Conservation (phyloP, 2,888 invertebrate species). For the Drosophila anomalata region DNA sequence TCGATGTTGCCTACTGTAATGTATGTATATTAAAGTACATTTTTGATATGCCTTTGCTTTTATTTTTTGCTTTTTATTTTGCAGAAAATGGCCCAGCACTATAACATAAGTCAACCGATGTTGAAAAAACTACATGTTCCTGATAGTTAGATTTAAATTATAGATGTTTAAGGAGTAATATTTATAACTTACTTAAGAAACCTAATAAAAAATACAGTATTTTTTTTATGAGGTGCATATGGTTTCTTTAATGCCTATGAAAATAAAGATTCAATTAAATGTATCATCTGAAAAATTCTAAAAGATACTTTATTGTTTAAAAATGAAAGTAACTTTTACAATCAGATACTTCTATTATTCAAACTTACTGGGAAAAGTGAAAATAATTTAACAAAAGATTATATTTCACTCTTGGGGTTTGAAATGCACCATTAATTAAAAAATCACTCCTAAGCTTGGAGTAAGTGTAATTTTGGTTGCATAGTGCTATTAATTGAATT, state of each 20-base stretch:
- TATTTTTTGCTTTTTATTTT: constrained; percentile 14
- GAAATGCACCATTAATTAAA: constrained; percentile 18
- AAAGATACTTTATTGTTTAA: no score
- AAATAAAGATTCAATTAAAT: no score
- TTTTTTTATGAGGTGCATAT: no score
- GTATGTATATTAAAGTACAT: constrained; percentile 42
- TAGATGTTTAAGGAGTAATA: neutral
- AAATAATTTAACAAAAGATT: neutral
- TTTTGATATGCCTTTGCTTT: neutral
- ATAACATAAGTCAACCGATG: constrained; percentile 71
- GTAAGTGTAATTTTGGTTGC: constrained; percentile 21
- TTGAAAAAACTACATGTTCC: constrained; percentile 46
- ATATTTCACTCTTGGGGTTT: neutral
- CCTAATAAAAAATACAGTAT: no score
- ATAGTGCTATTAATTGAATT: constrained; percentile 35
- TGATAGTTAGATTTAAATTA: constrained; percentile 5
- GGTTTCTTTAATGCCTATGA: no score
- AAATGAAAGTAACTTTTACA: no score
- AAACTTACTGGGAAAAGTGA: neutral
- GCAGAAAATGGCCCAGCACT: constrained; percentile 74
- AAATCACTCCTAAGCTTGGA: constrained; percentile 28
- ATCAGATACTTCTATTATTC: no score
- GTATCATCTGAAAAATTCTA: no score
- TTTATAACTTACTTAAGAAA: no score
- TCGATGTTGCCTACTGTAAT: constrained; percentile 70